Base-by-base conservation (phyloP, 1,140 invertebrate species). In the Uloborus diversus region DNA sequence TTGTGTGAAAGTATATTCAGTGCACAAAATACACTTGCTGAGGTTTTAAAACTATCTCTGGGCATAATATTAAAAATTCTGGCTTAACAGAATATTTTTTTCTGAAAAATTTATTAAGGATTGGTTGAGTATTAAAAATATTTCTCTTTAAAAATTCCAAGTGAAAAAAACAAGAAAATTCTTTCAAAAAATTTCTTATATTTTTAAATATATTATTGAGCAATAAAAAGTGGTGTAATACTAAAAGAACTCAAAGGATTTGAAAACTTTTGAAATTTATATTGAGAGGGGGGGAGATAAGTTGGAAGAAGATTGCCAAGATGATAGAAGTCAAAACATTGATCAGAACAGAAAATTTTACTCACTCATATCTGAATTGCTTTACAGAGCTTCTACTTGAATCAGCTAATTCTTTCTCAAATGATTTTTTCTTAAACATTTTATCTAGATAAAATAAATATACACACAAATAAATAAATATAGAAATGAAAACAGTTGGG, bases 351-450 rank as follows among this genome's bases (percentile, higher is more conserved):
- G 14, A 53, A 76, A 49, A 1, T 81, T 17, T 33, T 37, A 49
- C 81, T 80, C 33, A 79, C 76, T 79, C 76, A 33, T 69, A 79
- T 80, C 79, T 57, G 33, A 82, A 82, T 33, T 65, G 42, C 59
- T 82, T 82, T 0, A 79, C 61, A 59, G 78, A 7, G 5, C 35
- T 80, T 35, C 49, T 73, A n/a, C 68, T 82, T 7, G 61, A 62
- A 53, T 82, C 53, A 27, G 56, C 69, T 20, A 82, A 47, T 25
- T 82, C 76, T 20, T 61, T 37, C 17, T 71, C 79, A 80, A 82
- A 80, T 11, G 66, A 71, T 37, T 64, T 37, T 65, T 80, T 64
- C 33, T 51, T 42, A n/a, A 53, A 25, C 11, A 20, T 30, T 28
- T 68, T 69, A 4, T 47, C 20, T 25, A 61, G 30, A 13, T 9